Percentiles rank a stretch among this genome's conserved stretches.
Evolutionary conservation across 2,888 invertebrate genomes (phyloP).

Genomic region (Drosophila nr. fundita): DNA sequence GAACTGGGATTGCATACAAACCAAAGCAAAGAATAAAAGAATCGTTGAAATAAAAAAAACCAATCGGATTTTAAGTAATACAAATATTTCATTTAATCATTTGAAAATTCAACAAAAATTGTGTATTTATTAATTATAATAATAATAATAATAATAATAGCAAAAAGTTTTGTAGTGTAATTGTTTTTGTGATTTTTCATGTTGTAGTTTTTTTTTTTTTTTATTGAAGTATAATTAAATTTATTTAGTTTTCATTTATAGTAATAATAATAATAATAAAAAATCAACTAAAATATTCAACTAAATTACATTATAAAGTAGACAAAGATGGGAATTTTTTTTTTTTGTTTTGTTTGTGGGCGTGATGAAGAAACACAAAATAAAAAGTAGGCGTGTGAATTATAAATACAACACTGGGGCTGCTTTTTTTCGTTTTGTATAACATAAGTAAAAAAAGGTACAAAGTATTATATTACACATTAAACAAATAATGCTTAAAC

Average conservation of each 20-base stretch:
- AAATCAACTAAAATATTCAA: slow-evolving; percentile 85
- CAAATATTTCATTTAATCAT: slow-evolving; percentile 82
- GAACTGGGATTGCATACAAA: slow-evolving; percentile 37
- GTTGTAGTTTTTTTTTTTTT: slow-evolving; percentile 27
- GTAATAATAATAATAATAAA: slow-evolving; percentile 81
- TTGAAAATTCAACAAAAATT: slow-evolving; percentile 85
- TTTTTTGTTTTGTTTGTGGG: slow-evolving; percentile 14
- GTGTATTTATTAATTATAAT: slow-evolving; percentile 74
- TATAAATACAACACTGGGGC: slow-evolving; percentile 56
- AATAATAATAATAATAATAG: slow-evolving; percentile 79
- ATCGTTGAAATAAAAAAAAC: slow-evolving; percentile 44
- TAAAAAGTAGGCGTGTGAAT: slow-evolving; percentile 10
- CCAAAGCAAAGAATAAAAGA: slow-evolving; percentile 32
- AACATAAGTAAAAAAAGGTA: slow-evolving; percentile 64
- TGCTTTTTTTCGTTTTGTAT: slow-evolving; percentile 25
- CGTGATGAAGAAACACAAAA: slow-evolving; percentile 42
- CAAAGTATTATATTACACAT: slow-evolving; percentile 79
- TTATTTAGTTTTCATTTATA: slow-evolving; percentile 66
- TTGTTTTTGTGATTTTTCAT: slow-evolving; percentile 50
- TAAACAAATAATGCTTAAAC: slow-evolving; percentile 64
- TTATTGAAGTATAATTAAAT: slow-evolving; percentile 70
- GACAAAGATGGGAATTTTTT: slow-evolving; percentile 63
- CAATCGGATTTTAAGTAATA: slow-evolving; percentile 68
- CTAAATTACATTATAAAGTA: slow-evolving; percentile 84
- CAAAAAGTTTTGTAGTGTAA: slow-evolving; percentile 68